Percentiles rank a stretch among this genome's conserved stretches.
These are phyloP conservation scores for Chaenodraco wilsoni DNA, from an alignment of 2,797 vertebrate species.

Conservation along the genomic window DNA sequence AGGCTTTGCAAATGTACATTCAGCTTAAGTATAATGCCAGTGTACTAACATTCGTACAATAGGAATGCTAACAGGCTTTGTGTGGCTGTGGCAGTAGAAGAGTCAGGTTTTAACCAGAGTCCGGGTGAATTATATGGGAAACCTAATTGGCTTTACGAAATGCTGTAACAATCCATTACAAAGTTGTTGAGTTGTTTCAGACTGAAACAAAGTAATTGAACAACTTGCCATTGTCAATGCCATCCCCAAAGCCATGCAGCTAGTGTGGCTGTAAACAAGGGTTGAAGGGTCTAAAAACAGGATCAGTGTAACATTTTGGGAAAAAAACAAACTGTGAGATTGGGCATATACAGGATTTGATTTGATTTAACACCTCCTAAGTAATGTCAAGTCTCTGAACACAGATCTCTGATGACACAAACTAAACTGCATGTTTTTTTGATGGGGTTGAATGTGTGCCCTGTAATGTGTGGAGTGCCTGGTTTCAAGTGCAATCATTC, in stretches of 20 bases:
- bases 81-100: background rate
- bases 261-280: background rate
- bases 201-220: background rate
- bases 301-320: no score
- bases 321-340: background rate
- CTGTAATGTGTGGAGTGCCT: background rate
- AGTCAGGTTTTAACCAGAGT: no score
- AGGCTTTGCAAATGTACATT: background rate
- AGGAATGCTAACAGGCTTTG: no score
- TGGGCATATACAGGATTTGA: background rate
- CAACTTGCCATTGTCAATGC: background rate
- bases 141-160: background rate
- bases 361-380: background rate
- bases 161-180: background rate
- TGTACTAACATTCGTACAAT: background rate
- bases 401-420: background rate
- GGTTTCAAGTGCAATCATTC: conserved; percentile 1
- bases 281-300: no score
- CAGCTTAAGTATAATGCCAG: background rate
- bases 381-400: background rate
- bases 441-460: background rate
- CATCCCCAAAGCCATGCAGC: background rate
- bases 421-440: background rate
- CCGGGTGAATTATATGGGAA: background rate
- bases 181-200: background rate